These are phyloP conservation scores for cattle (Bos taurus) DNA, from an alignment of 2,113 vertebrate genomes.

Conservation along the genomic window DNA sequence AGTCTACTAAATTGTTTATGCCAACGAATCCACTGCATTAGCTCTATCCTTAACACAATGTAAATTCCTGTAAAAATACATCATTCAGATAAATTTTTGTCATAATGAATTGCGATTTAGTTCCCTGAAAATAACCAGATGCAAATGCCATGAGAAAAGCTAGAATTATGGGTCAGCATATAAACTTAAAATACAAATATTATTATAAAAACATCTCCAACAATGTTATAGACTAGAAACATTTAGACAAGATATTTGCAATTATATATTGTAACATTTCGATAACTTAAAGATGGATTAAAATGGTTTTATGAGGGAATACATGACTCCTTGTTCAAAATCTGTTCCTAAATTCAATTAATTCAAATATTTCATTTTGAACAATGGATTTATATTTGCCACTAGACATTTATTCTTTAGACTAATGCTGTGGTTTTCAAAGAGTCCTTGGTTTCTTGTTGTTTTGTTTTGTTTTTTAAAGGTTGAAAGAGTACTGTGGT, in stretches of 20 bases:
- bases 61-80: neutral
- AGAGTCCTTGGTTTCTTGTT: neutral
- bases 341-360: neutral
- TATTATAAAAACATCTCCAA: neutral
- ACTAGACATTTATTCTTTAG: neutral
- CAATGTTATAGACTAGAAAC: neutral
- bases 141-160: neutral
- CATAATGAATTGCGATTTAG: neutral
- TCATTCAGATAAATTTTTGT: conserved; percentile 2
- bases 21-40: neutral
- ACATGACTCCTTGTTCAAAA: neutral
- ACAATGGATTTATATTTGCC: neutral
- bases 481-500: neutral
- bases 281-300: neutral
- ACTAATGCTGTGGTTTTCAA: neutral
- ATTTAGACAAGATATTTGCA: neutral
- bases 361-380: conserved; percentile 29
- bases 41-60: neutral
- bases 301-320: neutral
- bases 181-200: neutral
- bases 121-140: conserved; percentile 28
- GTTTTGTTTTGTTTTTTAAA: neutral
- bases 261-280: neutral
- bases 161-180: neutral
- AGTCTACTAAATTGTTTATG: neutral